Evolutionary conservation across 2,797 vertebrate genomes (phyloP), one percentile per base, ranked within the genome.

Genomic region (Triplophysa yarkandensis): DNA sequence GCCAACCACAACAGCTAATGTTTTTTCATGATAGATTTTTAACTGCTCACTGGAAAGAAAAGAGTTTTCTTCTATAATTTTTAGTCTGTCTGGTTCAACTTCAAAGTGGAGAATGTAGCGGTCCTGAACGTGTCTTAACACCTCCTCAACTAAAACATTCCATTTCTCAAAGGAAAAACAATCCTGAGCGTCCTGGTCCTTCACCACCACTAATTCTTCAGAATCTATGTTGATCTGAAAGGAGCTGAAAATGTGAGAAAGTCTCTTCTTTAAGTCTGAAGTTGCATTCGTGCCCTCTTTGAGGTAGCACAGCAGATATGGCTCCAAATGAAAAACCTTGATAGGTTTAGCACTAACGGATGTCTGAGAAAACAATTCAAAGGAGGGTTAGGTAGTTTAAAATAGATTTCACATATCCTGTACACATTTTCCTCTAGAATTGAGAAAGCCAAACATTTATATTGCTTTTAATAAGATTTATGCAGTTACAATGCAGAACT

Each of bases 1-100:
- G 52, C 88, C 90, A 16, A 90, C 88, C 4, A 89, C 30, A 32
- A 89, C 88, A 17, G 64, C 36, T 27, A 19, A n/a, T 0, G 68
- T 65, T 0, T 0, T 25, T 9, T 85, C 81, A n/a, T 0, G 1
- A 72, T 86, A 89, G 6, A 89, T 77, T 55, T 30, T 78, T 1
- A 90, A 54, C 2, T 85, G 34, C 4, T 86, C 78, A 0, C 21
- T 19, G 1, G n/a, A 19, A 7, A 79, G 75, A 11, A 2, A 62
- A 16, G 6, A 11, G 17, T 86, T 81, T 54, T 83, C 78, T 44
- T 34, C 32, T 2, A 89, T 13, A 16, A 72, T 66, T 21, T 62
- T 68, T 0, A 57, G 1, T 34, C 58, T 63, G 30, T 71, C 75
- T 6, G 71, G 58, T 0, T 89, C 74, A 6, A 85, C 0, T 9